A percentile compares a stretch with the other conserved stretches of the same genome.
Evolutionary conservation across 2,113 vertebrate species (phyloP).

Genomic region (Psittacus erithacus): DNA sequence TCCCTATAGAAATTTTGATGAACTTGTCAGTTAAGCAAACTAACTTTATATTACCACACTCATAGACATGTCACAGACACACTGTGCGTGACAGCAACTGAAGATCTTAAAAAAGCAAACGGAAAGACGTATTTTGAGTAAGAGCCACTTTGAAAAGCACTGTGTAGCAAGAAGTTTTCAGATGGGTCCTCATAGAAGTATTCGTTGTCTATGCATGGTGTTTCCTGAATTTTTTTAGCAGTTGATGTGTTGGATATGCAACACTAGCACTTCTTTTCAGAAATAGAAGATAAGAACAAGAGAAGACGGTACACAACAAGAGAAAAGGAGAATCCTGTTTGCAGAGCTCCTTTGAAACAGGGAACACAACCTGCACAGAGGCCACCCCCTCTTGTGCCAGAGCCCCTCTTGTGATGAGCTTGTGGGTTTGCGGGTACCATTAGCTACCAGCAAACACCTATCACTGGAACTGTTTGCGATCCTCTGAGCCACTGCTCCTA

Average conservation of each 20-base stretch:
- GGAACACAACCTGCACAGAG: fast-evolving
- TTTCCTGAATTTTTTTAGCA: neutral
- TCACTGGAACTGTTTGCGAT: fast-evolving
- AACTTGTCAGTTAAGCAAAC: neutral
- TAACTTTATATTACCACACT: neutral
- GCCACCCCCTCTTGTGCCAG: neutral
- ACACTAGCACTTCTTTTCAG: neutral
- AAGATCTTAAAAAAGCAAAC: neutral
- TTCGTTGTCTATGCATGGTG: neutral
- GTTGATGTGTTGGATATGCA: too few species aligned
- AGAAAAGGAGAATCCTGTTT: neutral
- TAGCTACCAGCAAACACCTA: neutral
- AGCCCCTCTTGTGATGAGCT: neutral
- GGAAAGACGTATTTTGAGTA: neutral
- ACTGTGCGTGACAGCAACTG: neutral
- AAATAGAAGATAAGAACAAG: neutral
- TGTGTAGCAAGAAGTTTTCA: neutral
- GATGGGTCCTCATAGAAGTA: neutral
- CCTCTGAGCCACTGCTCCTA: neutral
- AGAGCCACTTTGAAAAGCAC: neutral
- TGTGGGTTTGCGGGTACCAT: fast-evolving
- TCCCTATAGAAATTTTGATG: neutral
- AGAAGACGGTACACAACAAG: too few species aligned
- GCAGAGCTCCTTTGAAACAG: neutral
- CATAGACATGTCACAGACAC: neutral